A percentile compares a stretch with the other conserved stretches of the same genome.
Evolutionary conservation across 2,797 vertebrate species (phyloP).

Genomic region (Siniperca obscura): DNA sequence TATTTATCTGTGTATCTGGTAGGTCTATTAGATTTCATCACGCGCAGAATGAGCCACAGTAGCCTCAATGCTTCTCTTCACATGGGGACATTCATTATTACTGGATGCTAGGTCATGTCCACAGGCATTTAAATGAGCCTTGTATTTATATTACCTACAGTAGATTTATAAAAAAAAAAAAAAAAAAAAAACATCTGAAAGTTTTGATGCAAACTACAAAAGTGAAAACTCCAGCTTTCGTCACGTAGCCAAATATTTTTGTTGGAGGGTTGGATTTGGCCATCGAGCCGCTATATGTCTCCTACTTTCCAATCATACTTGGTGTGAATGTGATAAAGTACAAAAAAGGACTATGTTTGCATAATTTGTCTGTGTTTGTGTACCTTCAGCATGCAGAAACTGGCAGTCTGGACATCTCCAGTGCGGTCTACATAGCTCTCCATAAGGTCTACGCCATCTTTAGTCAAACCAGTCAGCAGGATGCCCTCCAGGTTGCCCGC

Average conservation of each 20-base stretch:
- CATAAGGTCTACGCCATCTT: constrained; percentile 98
- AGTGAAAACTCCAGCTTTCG: not conserved
- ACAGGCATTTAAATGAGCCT: no score
- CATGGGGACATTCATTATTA: no score
- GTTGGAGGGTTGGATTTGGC: not conserved
- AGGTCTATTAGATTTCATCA: not conserved
- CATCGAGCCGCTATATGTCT: not conserved
- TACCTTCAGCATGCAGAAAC: constrained; percentile 98
- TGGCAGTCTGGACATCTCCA: constrained; percentile 99
- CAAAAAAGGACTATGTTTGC: not conserved
- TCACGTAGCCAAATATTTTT: not conserved
- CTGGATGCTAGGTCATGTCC: no score
- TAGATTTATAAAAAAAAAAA: no score
- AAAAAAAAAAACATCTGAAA: no score
- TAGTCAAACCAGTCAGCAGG: constrained; percentile 95
- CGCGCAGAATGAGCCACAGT: not conserved
- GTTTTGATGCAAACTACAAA: not conserved
- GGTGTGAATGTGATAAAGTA: no score
- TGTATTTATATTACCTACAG: no score
- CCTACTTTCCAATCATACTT: not conserved
- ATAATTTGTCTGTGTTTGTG: not conserved
- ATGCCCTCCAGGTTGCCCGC: constrained; percentile 97
- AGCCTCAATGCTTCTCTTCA: not conserved
- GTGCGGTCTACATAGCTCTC: constrained; percentile 97
- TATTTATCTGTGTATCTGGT: not conserved